Evolutionary conservation across 2,888 invertebrate species (phyloP), one percentile per base, ranked within the genome.

Genomic region (Chymomyza fuscimana): DNA sequence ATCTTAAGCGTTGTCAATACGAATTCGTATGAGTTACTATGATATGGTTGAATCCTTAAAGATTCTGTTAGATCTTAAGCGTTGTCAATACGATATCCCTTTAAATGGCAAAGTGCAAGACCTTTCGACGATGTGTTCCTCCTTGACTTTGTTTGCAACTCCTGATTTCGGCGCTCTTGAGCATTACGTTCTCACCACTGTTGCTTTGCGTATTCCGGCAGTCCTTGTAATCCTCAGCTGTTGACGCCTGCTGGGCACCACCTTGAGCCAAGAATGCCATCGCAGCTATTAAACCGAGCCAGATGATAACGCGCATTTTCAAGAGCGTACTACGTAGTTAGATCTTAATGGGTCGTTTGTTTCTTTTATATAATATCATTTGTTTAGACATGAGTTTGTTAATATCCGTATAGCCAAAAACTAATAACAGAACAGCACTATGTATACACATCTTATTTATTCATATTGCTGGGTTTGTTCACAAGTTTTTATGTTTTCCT

Each of bases 71-170:
- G 25, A 25, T 25, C 25, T 25, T 25, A 25, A 25, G 25, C 25
- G 25, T 25, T 25, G 25, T 25, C 25, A 25, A 3, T 25, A 25
- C 25, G 25, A 25, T 25, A 25, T 25, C 25, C 46, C 19, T 4
- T 58, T 64, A 72, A 64, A 72, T 9, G 9, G 76, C 75, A 67
- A 76, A 76, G 19, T 58, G 56, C 25, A 74, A 76, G 15, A 65
- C 71, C 29, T 76, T 74, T 2, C 76, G 54, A 1, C 19, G 54
- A 54, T n/a, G 1, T 56, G 58, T 6, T 63, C 54, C 5, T 22
- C 59, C 50, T 75, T 29, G 40, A 0, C 22, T 19, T 16, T 36
- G 12, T 15, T 19, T n/a, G 52, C 76, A 76, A 10, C 46, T 65
- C 9, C 25, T 6, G n/a, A 16, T 19, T 16, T 74, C 69, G 22